Evolutionary conservation across 2,888 invertebrate genomes (phyloP), one percentile per base, ranked within the genome.

Genomic region (Slavum lentiscoides): DNA sequence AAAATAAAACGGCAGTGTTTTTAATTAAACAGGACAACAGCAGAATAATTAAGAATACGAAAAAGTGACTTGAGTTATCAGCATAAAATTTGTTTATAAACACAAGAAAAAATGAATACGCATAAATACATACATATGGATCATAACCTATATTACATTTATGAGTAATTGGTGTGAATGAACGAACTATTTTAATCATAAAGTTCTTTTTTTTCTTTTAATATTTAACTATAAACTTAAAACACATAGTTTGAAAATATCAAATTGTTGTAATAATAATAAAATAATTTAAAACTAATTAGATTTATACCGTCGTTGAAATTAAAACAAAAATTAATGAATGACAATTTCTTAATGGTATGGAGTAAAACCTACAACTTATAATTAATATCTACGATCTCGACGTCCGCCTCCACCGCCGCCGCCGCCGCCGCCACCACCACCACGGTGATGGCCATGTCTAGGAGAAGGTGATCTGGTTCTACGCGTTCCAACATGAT

Each of bases 401-500:
- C 82, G 73, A 58, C 80, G 82, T 75, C 82, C 73, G 15, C 53
- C 76, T 2, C 67, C 75, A 13, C 72, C 72, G 7, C 70, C 69
- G 13, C 66, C 66, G 0, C 67, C 53, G 17, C 67, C 68, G 3
- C 77, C 70, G 1, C 77, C 77, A 2, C 77, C 77, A 53, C 80
- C 72, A 11, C 80, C 80, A 30, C 80, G 64, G 53, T 66, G 80
- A 72, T 80, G 75, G 83, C 86, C 76, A 83, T 86, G 76, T 84
- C 84, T 81, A 85, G 85, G 74, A 87, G 85, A 87, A 87, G 87
- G 87, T 15, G 85, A 85, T 66, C 86, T 84, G 49, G 85, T 84
- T 69, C 84, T 83, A 21, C 84, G 82, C 85, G 87, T 85, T 74
- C 88, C 88, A 2, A 86, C 87, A 84, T 91, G 84, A 76, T 86